Base-by-base conservation (phyloP, 1,140 invertebrate species). In the Meteorus sp. region DNA sequence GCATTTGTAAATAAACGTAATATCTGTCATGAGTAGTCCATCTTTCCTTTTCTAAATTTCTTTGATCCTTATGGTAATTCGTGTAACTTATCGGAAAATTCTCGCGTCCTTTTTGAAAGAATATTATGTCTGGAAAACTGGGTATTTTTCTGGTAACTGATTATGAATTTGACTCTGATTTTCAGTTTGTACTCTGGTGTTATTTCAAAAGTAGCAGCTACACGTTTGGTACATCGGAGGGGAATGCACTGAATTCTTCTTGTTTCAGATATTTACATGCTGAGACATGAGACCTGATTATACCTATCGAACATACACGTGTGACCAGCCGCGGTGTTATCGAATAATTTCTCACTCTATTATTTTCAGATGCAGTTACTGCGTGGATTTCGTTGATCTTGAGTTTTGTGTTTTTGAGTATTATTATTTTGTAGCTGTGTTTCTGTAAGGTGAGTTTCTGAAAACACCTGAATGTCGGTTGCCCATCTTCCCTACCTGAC, bases 61-160 rank as follows among this genome's bases (percentile, higher is more conserved):
- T n/a, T n/a, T n/a, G n/a, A n/a, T n/a, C n/a, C n/a, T n/a, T n/a
- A n/a, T n/a, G n/a, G n/a, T n/a, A n/a, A n/a, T n/a, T n/a, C n/a
- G n/a, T n/a, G n/a, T n/a, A n/a, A n/a, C n/a, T n/a, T n/a, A n/a
- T n/a, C n/a, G n/a, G n/a, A n/a, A n/a, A n/a, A n/a, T n/a, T n/a
- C n/a, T n/a, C n/a, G n/a, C n/a, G n/a, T n/a, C n/a, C n/a, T n/a
- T n/a, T n/a, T n/a, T n/a, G n/a, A n/a, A n/a, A n/a, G n/a, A n/a
- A 29, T 29, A 29, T 29, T 29, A 50, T 17, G n/a, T 17, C n/a
- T 39, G 1, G 20, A 44, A 29, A 51, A 51, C 11, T 52, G 50
- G n/a, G 35, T 56, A 55, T 71, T 72, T 73, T 64, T 72, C 71
- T 70, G 69, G 68, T 69, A 45, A 51, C 23, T 35, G 37, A n/a